phyloP scores from a whole-genome alignment of 2,888 invertebrate species.

The Xanthorhoe spadicearia region DNA sequence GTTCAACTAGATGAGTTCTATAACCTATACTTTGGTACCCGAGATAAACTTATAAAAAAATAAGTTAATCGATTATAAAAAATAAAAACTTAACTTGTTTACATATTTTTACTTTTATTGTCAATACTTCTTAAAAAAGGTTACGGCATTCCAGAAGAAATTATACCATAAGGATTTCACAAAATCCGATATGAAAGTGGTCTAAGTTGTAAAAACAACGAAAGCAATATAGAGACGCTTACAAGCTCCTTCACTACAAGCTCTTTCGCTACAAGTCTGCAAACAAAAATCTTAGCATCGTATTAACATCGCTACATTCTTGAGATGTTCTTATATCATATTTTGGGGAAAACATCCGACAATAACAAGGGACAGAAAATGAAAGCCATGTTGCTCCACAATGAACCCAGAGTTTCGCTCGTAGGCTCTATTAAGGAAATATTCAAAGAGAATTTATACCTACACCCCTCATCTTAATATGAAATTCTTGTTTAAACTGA shows the following conservation, averaged over 20 bases:
- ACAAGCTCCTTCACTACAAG: neutral
- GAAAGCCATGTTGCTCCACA: slow-evolving; percentile 41
- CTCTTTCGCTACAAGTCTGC: neutral
- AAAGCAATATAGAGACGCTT: neutral
- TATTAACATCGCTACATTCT: slow-evolving; percentile 8
- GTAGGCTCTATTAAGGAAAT: slow-evolving; percentile 43
- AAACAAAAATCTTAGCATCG: neutral
- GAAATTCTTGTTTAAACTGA: slow-evolving; percentile 21
- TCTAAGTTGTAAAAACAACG: neutral
- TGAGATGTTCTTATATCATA: slow-evolving; percentile 31
- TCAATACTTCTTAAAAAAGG: too few species aligned
- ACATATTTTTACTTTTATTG: too few species aligned
- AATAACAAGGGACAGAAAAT: slow-evolving; percentile 40
- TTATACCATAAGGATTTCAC: too few species aligned
- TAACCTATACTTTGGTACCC: too few species aligned
- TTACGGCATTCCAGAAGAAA: too few species aligned
- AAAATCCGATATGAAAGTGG: neutral
- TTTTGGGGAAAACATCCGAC: slow-evolving; percentile 38
- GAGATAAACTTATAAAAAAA: too few species aligned
- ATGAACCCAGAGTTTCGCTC: slow-evolving; percentile 40
- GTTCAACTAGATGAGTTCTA: too few species aligned
- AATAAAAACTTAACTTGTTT: too few species aligned
- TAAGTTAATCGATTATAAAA: too few species aligned
- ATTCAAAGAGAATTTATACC: slow-evolving; percentile 41
- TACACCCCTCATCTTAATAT: slow-evolving; percentile 31